A percentile compares a stretch with the other conserved stretches of the same genome.
Evolutionary conservation across 2,113 vertebrate genomes (phyloP).

Genomic region (Sus scrofa): DNA sequence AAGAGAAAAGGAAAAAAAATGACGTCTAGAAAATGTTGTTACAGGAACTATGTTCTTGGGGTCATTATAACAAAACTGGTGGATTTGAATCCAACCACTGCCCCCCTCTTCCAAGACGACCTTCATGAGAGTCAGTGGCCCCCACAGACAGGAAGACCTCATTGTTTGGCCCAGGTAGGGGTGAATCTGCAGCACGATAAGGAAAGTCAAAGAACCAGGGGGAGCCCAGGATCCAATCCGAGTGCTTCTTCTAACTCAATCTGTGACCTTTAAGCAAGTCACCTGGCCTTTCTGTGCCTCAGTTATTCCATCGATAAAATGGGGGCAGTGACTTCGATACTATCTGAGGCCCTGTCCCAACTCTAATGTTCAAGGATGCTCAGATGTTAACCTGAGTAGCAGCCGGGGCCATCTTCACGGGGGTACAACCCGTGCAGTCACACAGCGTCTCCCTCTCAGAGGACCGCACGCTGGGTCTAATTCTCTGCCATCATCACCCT

Average conservation of each 20-base stretch:
- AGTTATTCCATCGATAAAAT: not conserved
- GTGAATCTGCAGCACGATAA: too few species aligned
- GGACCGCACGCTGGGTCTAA: not conserved
- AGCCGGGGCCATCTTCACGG: not conserved
- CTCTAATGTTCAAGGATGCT: not conserved
- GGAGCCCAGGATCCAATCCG: not conserved
- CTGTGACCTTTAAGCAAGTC: not conserved
- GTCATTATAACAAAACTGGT: not conserved
- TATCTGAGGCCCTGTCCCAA: not conserved
- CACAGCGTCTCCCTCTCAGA: not conserved
- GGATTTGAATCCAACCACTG: not conserved
- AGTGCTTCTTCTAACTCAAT: not conserved
- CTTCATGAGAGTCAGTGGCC: not conserved
- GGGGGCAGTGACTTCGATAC: not conserved
- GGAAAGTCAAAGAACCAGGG: not conserved
- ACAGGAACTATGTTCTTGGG: not conserved
- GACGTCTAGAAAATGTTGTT: not conserved
- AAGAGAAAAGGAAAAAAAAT: not conserved
- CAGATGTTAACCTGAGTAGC: not conserved
- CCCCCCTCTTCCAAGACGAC: not conserved
- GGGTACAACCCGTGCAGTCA: rapidly evolving
- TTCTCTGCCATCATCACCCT: not conserved
- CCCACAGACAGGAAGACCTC: not conserved
- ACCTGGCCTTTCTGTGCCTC: not conserved
- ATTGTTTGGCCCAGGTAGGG: not conserved